Evolutionary conservation across 2,888 invertebrate genomes (phyloP).

Genomic region (Melanostoma scalare): DNA sequence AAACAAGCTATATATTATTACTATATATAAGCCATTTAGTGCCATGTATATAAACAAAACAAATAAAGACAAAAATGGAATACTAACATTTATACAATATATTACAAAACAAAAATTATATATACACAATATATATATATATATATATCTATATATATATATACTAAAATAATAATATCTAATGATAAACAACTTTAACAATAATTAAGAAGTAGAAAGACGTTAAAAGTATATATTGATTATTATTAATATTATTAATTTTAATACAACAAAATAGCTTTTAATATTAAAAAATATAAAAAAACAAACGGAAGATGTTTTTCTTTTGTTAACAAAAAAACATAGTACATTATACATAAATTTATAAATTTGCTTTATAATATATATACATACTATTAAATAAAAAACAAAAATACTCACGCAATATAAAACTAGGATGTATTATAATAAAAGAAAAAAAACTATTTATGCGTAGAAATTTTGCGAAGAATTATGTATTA

Average conservation of each 20-base stretch:
- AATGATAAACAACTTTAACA: conserved; percentile 71
- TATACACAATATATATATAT: conserved; percentile 67
- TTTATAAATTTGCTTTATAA: conserved; percentile 69
- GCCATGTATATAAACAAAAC: conserved; percentile 73
- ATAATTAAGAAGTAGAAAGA: conserved; percentile 71
- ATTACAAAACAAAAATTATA: conserved; percentile 67
- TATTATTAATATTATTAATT: conserved; percentile 63
- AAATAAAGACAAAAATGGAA: conserved; percentile 70
- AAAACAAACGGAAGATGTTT: conserved; percentile 32
- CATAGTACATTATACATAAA: conserved; percentile 62
- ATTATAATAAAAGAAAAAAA: conserved; percentile 52
- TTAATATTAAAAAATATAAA: conserved; percentile 60
- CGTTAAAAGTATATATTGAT: conserved; percentile 72
- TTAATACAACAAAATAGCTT: conserved; percentile 71
- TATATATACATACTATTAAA: conserved; percentile 36
- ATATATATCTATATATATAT: conserved; percentile 42
- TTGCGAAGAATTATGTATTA: conserved; percentile 48
- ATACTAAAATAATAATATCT: conserved; percentile 48
- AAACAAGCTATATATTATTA: conserved; percentile 73
- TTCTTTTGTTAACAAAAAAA: conserved; percentile 61
- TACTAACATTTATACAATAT: conserved; percentile 72
- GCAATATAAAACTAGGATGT: conserved; percentile 58
- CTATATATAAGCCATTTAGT: conserved; percentile 74
- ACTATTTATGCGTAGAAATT: conserved; percentile 57
- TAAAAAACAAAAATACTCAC: conserved; percentile 48